Conservation (phyloP, 2,888 invertebrate species). For the Drosophila recens region DNA sequence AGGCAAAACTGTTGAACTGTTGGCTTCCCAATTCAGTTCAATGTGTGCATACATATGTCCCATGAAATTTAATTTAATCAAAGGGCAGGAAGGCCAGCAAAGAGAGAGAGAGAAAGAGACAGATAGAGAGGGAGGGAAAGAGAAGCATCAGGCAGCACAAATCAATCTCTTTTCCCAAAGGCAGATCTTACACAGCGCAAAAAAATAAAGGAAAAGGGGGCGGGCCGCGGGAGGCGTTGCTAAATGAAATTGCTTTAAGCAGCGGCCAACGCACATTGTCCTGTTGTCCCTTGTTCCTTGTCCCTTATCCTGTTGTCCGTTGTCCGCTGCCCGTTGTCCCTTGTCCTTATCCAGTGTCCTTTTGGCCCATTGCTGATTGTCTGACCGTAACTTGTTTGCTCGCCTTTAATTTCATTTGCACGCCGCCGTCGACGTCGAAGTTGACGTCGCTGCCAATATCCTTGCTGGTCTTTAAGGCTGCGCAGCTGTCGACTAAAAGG, state of each 20-base stretch:
- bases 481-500: slow-evolving; percentile 29
- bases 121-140: background rate
- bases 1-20: slow-evolving; percentile 22
- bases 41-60: slow-evolving; percentile 80
- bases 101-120: slow-evolving; percentile 2
- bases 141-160: slow-evolving; percentile 68
- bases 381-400: slow-evolving; percentile 83
- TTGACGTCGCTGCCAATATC: slow-evolving; percentile 46
- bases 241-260: slow-evolving; percentile 73
- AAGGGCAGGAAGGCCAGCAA: slow-evolving; percentile 75
- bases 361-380: slow-evolving; percentile 76
- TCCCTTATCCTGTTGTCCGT: slow-evolving; percentile 24
- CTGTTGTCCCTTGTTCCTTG: slow-evolving; percentile 42
- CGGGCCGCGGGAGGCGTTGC: too few relatives aligned
- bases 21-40: slow-evolving; percentile 50
- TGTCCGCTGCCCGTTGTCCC: slow-evolving; percentile 42
- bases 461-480: slow-evolving; percentile 57
- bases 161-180: slow-evolving; percentile 81
- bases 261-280: slow-evolving; percentile 61
- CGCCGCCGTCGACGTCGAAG: slow-evolving; percentile 36
- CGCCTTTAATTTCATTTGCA: slow-evolving; percentile 83
- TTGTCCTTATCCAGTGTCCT: slow-evolving; percentile 72
- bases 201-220: too few relatives aligned
- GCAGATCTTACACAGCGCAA: slow-evolving; percentile 19
- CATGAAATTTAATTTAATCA: slow-evolving; percentile 84